phyloP scores from a whole-genome alignment of 2,797 vertebrate species.

The Muscicapa comitata region DNA sequence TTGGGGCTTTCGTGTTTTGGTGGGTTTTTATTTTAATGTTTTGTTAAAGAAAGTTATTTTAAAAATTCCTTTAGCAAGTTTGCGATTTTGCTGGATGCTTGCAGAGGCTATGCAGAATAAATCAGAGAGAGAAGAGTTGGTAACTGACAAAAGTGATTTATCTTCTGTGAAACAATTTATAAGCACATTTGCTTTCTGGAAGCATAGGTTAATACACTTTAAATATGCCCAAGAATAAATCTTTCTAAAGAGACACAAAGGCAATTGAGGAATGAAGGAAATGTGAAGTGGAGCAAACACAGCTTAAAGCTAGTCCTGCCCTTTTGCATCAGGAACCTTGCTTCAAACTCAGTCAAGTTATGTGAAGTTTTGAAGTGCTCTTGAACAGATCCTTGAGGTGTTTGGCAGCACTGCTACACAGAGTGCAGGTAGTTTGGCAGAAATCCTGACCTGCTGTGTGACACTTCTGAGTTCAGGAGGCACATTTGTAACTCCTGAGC shows the following conservation, averaged over 20 bases:
- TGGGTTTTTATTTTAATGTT: background rate
- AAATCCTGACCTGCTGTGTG: background rate
- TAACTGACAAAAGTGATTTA: background rate
- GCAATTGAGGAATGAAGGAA: background rate
- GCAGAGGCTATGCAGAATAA: background rate
- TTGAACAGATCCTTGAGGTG: background rate
- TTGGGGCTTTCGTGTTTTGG: background rate
- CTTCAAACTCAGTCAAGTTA: background rate
- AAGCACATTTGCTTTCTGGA: background rate
- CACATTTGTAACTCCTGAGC: background rate
- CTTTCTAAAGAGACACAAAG: background rate
- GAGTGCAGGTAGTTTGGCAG: background rate
- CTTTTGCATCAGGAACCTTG: background rate
- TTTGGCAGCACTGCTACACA: background rate
- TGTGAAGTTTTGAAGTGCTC: background rate
- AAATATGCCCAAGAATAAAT: background rate
- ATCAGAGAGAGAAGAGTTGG: background rate
- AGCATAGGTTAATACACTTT: background rate
- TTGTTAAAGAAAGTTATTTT: background rate
- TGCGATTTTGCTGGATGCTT: background rate
- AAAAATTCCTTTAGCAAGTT: background rate
- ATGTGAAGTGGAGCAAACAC: background rate
- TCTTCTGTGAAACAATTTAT: background rate
- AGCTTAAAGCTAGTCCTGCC: background rate
- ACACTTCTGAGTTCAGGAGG: background rate